These are phyloP conservation scores for Stenolophus ochropezus DNA, from an alignment of 2,888 invertebrate genomes.

Conservation along the genomic window DNA sequence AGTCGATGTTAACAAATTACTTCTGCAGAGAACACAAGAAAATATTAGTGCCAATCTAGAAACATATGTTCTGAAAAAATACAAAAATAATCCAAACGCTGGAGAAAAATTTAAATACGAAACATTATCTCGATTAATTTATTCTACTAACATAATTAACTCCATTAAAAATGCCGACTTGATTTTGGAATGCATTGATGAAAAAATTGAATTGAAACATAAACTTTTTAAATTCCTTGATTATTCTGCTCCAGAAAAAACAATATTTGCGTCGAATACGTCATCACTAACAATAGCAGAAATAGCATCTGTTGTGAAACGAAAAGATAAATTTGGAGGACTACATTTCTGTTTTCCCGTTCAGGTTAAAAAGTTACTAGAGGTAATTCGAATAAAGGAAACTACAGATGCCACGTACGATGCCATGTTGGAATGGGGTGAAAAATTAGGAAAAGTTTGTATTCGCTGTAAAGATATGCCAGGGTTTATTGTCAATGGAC, in stretches of 20 bases:
- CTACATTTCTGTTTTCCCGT: slow-evolving; percentile 96
- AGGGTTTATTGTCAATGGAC: slow-evolving; percentile 92
- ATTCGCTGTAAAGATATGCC: slow-evolving; percentile 94
- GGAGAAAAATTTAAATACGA: slow-evolving; percentile 81
- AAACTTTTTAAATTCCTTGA: slow-evolving; percentile 85
- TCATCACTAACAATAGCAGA: slow-evolving; percentile 90
- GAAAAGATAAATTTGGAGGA: slow-evolving; percentile 87
- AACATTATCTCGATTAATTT: slow-evolving; percentile 78
- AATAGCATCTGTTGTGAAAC: slow-evolving; percentile 83
- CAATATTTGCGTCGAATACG: slow-evolving; percentile 92
- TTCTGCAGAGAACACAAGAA: slow-evolving; percentile 82
- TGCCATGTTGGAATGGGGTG: slow-evolving; percentile 86
- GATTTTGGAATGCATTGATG: slow-evolving; percentile 90
- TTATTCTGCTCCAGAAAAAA: slow-evolving; percentile 81
- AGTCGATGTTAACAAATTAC: slow-evolving; percentile 84
- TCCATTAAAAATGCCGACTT: slow-evolving; percentile 82
- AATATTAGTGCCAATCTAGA: slow-evolving; percentile 82
- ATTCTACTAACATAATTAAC: slow-evolving; percentile 77
- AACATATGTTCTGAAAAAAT: slow-evolving; percentile 86
- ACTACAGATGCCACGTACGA: slow-evolving; percentile 86
- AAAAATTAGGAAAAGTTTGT: slow-evolving; percentile 87
- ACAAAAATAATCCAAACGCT: slow-evolving; percentile 80
- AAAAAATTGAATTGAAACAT: slow-evolving; percentile 82
- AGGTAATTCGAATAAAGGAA: slow-evolving; percentile 84
- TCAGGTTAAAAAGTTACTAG: slow-evolving; percentile 91